These are phyloP conservation scores for Seriola quinqueradiata DNA, from an alignment of 2,113 vertebrate species.

Conservation along the genomic window DNA sequence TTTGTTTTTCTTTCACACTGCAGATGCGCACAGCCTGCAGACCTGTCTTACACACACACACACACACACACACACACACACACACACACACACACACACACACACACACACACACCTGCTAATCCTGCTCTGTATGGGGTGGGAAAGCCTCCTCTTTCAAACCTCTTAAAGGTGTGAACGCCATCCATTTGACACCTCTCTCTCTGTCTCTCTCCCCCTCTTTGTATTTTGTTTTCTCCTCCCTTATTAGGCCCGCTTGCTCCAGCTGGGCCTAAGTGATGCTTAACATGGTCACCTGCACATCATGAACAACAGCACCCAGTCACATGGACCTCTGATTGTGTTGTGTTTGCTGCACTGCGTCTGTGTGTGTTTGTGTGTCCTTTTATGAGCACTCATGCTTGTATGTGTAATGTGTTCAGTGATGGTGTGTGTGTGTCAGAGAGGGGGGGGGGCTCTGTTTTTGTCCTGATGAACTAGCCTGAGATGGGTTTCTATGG, in stretches of 20 bases:
- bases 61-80: no score
- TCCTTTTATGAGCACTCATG: conserved; percentile 44
- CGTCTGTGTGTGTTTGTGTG: conserved; percentile 20
- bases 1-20: conserved; percentile 78
- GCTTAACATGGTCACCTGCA: conserved; percentile 67
- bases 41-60: conserved; percentile 24
- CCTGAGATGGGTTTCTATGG: conserved; percentile 73
- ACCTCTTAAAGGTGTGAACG: conserved; percentile 66
- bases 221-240: conserved; percentile 48
- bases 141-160: conserved; percentile 67
- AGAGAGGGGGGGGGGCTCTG: conserved; percentile 33
- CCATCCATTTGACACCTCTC: conserved; percentile 56
- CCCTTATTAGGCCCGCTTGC: conserved; percentile 36
- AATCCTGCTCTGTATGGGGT: conserved; percentile 59
- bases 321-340: conserved; percentile 43
- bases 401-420: conserved; percentile 36
- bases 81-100: conserved; percentile 16
- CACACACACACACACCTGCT: conserved; percentile 58
- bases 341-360: conserved; percentile 33
- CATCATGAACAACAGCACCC: conserved; percentile 12
- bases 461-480: conserved; percentile 69
- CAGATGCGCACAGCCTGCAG: conserved; percentile 68
- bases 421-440: conserved; percentile 24
- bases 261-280: conserved; percentile 58
- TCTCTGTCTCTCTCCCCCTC: not conserved